Evolutionary conservation across 1,140 invertebrate genomes (phyloP).

Genomic region (Antheraea mylitta): DNA sequence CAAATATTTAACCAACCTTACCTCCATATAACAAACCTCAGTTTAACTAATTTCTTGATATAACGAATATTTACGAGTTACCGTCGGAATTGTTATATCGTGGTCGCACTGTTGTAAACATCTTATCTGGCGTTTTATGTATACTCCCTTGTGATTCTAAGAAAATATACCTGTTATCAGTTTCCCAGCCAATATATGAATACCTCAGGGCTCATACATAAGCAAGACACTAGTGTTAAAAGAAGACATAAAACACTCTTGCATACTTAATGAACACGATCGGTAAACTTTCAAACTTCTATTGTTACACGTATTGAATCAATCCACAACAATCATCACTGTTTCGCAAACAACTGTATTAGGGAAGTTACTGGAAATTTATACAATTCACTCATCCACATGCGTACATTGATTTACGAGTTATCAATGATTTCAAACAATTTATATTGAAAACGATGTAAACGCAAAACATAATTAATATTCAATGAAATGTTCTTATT

Average conservation of each 20-base stretch:
- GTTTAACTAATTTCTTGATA: too few relatives aligned
- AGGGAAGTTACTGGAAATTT: constrained; percentile 23
- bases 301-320: constrained; percentile 46
- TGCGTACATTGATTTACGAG: background rate
- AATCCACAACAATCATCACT: constrained; percentile 43
- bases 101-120: background rate
- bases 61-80: too few relatives aligned
- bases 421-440: background rate
- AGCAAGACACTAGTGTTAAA: background rate
- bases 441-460: too few relatives aligned
- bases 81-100: too few relatives aligned
- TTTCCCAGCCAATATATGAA: background rate
- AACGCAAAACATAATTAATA: too few relatives aligned
- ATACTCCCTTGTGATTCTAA: background rate
- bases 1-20: too few relatives aligned
- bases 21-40: too few relatives aligned
- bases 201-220: background rate
- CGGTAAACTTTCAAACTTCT: constrained; percentile 20
- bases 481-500: too few relatives aligned
- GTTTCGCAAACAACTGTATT: constrained; percentile 56
- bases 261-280: background rate
- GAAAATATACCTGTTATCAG: background rate
- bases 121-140: background rate
- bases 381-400: background rate
- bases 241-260: background rate